A percentile compares a stretch with the other conserved stretches of the same genome.
Evolutionary conservation across 2,888 invertebrate species (phyloP).

Genomic region (Therioaphis trifolii): DNA sequence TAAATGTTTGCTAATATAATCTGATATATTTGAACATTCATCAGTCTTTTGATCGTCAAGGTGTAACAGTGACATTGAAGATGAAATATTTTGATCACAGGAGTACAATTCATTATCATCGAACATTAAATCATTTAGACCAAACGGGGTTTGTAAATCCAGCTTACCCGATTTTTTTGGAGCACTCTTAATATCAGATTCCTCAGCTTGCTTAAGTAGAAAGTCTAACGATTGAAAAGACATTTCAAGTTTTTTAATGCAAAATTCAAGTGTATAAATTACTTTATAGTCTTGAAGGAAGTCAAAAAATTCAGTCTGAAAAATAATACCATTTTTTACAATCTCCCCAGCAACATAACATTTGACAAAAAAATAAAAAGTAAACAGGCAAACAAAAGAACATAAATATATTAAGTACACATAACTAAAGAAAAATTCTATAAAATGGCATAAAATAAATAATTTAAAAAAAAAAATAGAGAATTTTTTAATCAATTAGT

Average conservation of each 20-base stretch:
- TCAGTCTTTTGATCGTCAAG: conserved; percentile 21
- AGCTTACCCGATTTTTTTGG: conserved; percentile 24
- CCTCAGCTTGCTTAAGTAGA: conserved; percentile 41
- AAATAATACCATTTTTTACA: neutral
- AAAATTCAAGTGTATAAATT: neutral
- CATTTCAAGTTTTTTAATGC: conserved; percentile 20
- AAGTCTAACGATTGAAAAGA: conserved; percentile 45
- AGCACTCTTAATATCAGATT: conserved; percentile 15
- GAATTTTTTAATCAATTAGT: too few relatives aligned
- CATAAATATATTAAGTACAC: too few relatives aligned
- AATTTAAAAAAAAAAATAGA: too few relatives aligned
- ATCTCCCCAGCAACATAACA: too few relatives aligned
- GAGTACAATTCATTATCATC: conserved; percentile 55
- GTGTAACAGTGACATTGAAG: conserved; percentile 32
- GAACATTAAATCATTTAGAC: conserved; percentile 58
- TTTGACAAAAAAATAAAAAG: too few relatives aligned
- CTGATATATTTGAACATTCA: conserved; percentile 49
- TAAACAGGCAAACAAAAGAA: too few relatives aligned
- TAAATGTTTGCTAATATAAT: conserved; percentile 57
- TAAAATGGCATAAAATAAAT: too few relatives aligned
- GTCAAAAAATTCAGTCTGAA: neutral
- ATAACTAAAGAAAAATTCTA: too few relatives aligned
- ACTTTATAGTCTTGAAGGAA: neutral
- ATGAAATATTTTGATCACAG: conserved; percentile 38
- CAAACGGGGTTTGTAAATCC: conserved; percentile 55